Percentiles rank a stretch among this genome's conserved stretches.
Conservation (phyloP, 2,888 invertebrate genomes). For the Amaurobius ferox region DNA sequence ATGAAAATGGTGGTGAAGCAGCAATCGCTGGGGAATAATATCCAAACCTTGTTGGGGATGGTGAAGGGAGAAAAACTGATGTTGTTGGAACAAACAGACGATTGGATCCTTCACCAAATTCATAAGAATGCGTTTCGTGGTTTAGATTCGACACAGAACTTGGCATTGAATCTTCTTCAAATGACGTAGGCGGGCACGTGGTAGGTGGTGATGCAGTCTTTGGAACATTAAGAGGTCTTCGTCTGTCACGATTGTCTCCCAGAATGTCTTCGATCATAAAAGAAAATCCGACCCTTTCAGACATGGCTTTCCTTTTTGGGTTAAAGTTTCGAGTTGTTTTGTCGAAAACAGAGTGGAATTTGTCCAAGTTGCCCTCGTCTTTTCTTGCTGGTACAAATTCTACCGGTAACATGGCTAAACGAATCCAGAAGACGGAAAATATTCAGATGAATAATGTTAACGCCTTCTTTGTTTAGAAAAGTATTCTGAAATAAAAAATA, state of each 20-base stretch:
- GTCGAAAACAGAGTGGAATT: not conserved
- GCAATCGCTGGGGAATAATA: not conserved
- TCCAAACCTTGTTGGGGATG: not conserved
- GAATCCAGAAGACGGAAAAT: not conserved
- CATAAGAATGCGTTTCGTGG: not conserved
- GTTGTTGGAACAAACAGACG: not conserved
- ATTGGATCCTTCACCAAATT: not conserved
- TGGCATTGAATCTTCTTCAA: not conserved
- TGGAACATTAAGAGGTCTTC: not conserved
- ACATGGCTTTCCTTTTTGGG: not conserved
- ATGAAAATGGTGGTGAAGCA: not conserved
- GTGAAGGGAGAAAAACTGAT: not conserved
- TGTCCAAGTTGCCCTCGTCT: not conserved
- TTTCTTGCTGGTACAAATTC: not conserved
- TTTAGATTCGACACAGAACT: not conserved
- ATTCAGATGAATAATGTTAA: not conserved
- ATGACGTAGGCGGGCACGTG: not conserved
- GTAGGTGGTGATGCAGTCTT: not conserved
- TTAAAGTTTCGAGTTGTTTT: not conserved
- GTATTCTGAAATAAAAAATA: not conserved
- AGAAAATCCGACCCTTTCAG: not conserved
- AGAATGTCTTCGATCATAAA: conserved; percentile 5
- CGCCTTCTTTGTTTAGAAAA: not conserved
- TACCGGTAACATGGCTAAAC: not conserved
- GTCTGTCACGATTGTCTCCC: not conserved